These are phyloP conservation scores for Melanotaenia boesemani DNA, from an alignment of 2,797 vertebrate species.

Conservation along the genomic window DNA sequence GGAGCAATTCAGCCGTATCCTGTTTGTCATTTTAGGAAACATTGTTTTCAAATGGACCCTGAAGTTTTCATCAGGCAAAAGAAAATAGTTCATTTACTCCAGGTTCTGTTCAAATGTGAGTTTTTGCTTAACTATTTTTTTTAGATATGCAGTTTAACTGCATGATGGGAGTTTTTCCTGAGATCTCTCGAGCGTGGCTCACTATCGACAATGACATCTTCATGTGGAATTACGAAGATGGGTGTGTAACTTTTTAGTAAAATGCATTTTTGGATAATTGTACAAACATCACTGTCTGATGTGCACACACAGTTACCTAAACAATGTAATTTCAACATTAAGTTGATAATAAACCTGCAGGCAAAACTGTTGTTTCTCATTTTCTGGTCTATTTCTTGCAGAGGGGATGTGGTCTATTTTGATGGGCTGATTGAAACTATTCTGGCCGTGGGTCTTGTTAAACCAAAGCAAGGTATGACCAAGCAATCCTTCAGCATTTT, in stretches of 20 bases:
- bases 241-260: constrained; percentile 82
- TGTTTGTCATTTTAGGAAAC: constrained; percentile 46
- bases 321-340: background rate
- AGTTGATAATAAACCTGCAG: background rate
- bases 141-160: constrained; percentile 99
- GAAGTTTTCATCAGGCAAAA: background rate
- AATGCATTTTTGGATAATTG: background rate
- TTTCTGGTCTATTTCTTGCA: constrained; percentile 64
- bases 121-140: constrained; percentile 66
- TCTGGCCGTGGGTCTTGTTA: constrained; percentile 95
- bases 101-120: background rate
- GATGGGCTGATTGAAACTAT: constrained; percentile 99
- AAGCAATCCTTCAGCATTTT: background rate
- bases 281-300: background rate
- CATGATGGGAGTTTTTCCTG: constrained; percentile 99
- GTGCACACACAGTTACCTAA: background rate
- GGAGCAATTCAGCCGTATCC: constrained; percentile 99
- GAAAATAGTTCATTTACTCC: background rate
- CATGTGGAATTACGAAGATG: constrained; percentile 99
- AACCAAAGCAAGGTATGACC: constrained; percentile 91
- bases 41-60: background rate
- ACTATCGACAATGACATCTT: constrained; percentile 99
- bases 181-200: constrained; percentile 95
- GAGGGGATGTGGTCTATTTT: constrained; percentile 95
- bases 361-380: background rate